These are phyloP conservation scores for Acanthosepion esculentum DNA, from an alignment of 2,888 invertebrate genomes.

Conservation along the genomic window DNA sequence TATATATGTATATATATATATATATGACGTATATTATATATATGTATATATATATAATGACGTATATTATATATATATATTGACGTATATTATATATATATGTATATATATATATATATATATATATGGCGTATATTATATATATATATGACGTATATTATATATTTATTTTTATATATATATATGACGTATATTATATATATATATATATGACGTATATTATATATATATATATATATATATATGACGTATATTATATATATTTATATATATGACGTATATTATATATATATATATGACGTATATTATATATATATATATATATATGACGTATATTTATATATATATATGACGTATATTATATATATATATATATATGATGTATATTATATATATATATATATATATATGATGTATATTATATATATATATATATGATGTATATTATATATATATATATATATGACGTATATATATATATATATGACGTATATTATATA, in stretches of 20 bases:
- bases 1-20: slow-evolving; percentile 44
- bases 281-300: slow-evolving; percentile 41
- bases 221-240: slow-evolving; percentile 41
- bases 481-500: not conserved
- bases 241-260: too few species aligned
- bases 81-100: slow-evolving; percentile 45
- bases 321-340: too few species aligned
- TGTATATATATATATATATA: slow-evolving; percentile 40
- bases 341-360: slow-evolving; percentile 44
- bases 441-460: slow-evolving; percentile 34
- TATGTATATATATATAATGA: slow-evolving; percentile 35
- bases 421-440: slow-evolving; percentile 43
- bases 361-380: slow-evolving; percentile 44
- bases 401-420: slow-evolving; percentile 45
- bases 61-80: too few species aligned
- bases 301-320: slow-evolving; percentile 45
- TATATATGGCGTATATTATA: slow-evolving; percentile 45
- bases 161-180: too few species aligned
- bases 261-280: slow-evolving; percentile 42
- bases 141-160: too few species aligned
- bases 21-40: slow-evolving; percentile 41
- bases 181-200: slow-evolving; percentile 45
- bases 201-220: slow-evolving; percentile 36
- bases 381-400: slow-evolving; percentile 24
- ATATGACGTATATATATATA: slow-evolving; percentile 45